These are phyloP conservation scores for Macrochelys suwanniensis DNA, from an alignment of 2,797 vertebrate genomes.

Conservation along the genomic window DNA sequence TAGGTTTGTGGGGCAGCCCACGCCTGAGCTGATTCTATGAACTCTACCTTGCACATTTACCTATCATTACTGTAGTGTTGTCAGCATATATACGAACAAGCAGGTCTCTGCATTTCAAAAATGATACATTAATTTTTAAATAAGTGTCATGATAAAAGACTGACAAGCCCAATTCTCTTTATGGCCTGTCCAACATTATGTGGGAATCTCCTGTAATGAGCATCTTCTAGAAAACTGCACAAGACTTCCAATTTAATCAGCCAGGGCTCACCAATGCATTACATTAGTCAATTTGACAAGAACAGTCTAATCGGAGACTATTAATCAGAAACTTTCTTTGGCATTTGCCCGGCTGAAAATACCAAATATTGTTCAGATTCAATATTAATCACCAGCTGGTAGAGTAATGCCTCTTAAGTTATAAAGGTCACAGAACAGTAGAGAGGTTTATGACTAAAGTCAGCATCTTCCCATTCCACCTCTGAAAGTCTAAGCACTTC, in stretches of 20 bases:
- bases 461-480: neutral
- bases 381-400: neutral
- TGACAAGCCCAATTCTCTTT: constrained; percentile 73
- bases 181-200: constrained; percentile 60
- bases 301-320: constrained; percentile 70
- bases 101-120: constrained; percentile 23
- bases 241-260: constrained; percentile 73
- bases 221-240: constrained; percentile 64
- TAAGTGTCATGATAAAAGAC: constrained; percentile 68
- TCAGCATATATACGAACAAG: constrained; percentile 63
- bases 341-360: constrained; percentile 55
- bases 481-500: neutral
- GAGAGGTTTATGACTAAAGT: neutral
- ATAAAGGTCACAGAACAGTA: rapidly evolving
- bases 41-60: constrained; percentile 33
- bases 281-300: constrained; percentile 81
- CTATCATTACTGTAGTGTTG: neutral
- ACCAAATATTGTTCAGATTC: constrained; percentile 43
- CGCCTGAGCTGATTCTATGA: neutral
- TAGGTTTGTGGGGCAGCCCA: neutral
- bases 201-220: constrained; percentile 79
- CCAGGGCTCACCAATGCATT: constrained; percentile 61
- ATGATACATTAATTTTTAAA: constrained; percentile 67
- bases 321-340: constrained; percentile 70
- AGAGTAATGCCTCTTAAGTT: constrained; percentile 12